Conservation (phyloP, 2,797 vertebrate species). For the Distichodus sexfasciatus region DNA sequence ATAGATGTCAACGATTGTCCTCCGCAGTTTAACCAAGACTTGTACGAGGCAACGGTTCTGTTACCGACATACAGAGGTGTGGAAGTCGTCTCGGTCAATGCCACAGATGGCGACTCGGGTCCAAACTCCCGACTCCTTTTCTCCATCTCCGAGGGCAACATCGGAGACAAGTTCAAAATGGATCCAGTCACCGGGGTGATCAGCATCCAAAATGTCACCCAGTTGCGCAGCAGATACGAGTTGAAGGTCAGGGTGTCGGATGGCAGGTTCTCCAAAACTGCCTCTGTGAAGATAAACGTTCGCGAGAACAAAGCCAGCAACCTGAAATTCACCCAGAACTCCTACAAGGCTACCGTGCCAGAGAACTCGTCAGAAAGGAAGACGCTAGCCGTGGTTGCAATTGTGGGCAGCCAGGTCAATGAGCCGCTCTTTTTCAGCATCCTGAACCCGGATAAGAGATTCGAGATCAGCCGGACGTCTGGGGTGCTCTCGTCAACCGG, state of each 20-base stretch:
- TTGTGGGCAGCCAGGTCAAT: constrained; percentile 92
- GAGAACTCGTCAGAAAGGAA: constrained; percentile 88
- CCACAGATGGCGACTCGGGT: constrained; percentile 87
- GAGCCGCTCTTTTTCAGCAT: constrained; percentile 92
- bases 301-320: constrained; percentile 88
- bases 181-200: constrained; percentile 80
- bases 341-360: constrained; percentile 81
- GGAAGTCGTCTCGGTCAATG: constrained; percentile 82
- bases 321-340: constrained; percentile 86
- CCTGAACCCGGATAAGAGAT: constrained; percentile 90
- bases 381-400: constrained; percentile 84
- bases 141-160: constrained; percentile 93
- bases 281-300: constrained; percentile 88
- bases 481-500: constrained; percentile 94
- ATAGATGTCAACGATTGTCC: constrained; percentile 93
- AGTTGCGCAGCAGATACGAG: constrained; percentile 94
- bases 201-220: constrained; percentile 89
- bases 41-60: constrained; percentile 84
- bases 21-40: constrained; percentile 83
- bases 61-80: constrained; percentile 93
- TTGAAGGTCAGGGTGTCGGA: constrained; percentile 89
- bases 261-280: constrained; percentile 83
- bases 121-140: constrained; percentile 87
- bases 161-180: constrained; percentile 93
- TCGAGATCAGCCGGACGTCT: constrained; percentile 90